Evolutionary conservation across 2,888 invertebrate species (phyloP).

Genomic region (Sarcophaga variegata): DNA sequence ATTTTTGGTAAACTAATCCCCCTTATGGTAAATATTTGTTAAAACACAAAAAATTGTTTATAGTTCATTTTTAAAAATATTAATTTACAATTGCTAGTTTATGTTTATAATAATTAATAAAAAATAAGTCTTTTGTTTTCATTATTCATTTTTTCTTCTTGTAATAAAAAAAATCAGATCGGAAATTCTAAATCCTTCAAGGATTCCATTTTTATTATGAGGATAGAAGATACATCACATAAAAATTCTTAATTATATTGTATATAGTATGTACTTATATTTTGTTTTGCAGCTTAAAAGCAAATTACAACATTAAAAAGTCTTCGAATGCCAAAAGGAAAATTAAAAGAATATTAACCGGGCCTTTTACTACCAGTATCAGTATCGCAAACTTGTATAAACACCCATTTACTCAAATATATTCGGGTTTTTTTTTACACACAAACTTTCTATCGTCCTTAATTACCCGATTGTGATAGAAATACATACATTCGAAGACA

Average conservation of each 20-base stretch:
- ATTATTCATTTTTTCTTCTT: slow-evolving; percentile 48
- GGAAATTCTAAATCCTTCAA: slow-evolving; percentile 53
- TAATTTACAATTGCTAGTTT: slow-evolving; percentile 68
- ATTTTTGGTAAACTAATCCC: slow-evolving; percentile 71
- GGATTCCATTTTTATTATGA: slow-evolving; percentile 59
- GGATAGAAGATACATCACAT: slow-evolving; percentile 67
- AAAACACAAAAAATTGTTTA: slow-evolving; percentile 69
- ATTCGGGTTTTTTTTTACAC: no score
- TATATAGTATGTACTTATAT: slow-evolving; percentile 46
- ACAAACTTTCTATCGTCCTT: no score
- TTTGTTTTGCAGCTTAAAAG: not conserved
- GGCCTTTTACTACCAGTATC: no score
- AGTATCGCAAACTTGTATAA: no score
- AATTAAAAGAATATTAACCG: not conserved
- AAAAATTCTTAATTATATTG: slow-evolving; percentile 57
- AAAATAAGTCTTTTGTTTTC: slow-evolving; percentile 69
- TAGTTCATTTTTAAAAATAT: slow-evolving; percentile 67
- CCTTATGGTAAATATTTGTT: slow-evolving; percentile 70
- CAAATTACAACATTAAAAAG: slow-evolving; percentile 45
- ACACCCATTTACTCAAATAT: no score
- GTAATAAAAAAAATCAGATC: slow-evolving; percentile 65
- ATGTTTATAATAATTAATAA: slow-evolving; percentile 61
- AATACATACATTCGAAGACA: no score
- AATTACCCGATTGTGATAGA: no score
- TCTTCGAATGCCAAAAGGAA: slow-evolving; percentile 30